Conservation (phyloP, 2,888 invertebrate species). For the Eupeodes latifasciatus region DNA sequence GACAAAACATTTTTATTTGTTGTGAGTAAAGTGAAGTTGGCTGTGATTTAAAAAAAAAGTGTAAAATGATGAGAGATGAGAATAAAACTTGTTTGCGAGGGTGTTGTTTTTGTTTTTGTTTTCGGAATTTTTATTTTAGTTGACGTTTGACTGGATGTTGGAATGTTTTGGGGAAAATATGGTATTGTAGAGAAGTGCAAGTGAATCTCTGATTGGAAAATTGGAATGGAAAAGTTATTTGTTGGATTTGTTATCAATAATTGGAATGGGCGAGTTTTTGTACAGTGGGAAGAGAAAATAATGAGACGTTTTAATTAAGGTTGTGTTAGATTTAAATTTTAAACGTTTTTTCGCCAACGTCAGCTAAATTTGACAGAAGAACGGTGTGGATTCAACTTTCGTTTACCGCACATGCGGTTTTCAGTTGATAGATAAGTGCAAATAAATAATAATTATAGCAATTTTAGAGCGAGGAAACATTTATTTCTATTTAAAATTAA, state of each 20-base stretch:
- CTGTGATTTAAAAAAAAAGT: slow-evolving; percentile 20
- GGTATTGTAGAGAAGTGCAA: slow-evolving; percentile 13
- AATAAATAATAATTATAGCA: no score
- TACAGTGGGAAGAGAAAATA: slow-evolving; percentile 36
- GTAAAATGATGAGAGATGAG: no score
- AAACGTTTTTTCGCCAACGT: no score
- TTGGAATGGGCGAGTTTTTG: background rate
- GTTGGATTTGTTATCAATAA: background rate
- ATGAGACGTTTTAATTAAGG: background rate
- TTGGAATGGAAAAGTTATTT: background rate
- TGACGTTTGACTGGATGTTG: slow-evolving; percentile 67
- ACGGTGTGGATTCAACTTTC: no score
- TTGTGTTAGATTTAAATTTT: no score
- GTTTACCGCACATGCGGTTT: no score
- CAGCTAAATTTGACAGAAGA: no score
- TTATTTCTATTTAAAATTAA: no score
- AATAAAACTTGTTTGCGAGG: slow-evolving; percentile 62
- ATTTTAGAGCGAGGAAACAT: no score
- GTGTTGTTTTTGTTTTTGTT: slow-evolving; percentile 76
- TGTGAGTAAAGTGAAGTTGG: slow-evolving; percentile 55
- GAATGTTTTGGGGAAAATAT: background rate
- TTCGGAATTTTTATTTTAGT: slow-evolving; percentile 3
- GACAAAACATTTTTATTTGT: slow-evolving; percentile 11
- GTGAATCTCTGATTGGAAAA: slow-evolving; percentile 46
- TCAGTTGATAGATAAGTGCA: no score